Evolutionary conservation across 2,113 vertebrate genomes (phyloP).

Genomic region (Triplophysa tibetana): DNA sequence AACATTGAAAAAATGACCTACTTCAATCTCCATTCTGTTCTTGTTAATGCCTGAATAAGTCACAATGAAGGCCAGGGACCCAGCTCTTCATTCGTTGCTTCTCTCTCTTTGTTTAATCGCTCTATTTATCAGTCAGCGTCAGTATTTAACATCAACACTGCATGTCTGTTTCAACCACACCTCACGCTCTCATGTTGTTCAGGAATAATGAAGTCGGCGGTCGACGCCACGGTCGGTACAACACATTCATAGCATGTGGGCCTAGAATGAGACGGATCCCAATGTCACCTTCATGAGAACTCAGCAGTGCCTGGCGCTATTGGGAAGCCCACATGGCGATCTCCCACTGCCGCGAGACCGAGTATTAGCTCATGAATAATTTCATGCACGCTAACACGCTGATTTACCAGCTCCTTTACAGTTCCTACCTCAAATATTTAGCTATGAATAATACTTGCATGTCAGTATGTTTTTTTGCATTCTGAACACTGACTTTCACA

Average conservation of each 20-base stretch:
- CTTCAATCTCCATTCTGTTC: not conserved
- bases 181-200: slow-evolving; percentile 57
- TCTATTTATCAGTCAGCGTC: slow-evolving; percentile 22
- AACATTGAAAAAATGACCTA: not conserved
- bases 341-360: slow-evolving; percentile 37
- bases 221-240: slow-evolving; percentile 61
- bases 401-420: slow-evolving; percentile 22
- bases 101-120: not conserved
- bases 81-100: not conserved
- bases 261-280: slow-evolving; percentile 58
- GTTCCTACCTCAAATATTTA: not conserved
- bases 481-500: too few species aligned
- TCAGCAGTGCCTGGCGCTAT: slow-evolving; percentile 45
- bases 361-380: slow-evolving; percentile 52
- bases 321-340: slow-evolving; percentile 43
- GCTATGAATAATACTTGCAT: not conserved
- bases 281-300: slow-evolving; percentile 72
- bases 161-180: slow-evolving; percentile 55
- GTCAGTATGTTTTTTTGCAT: too few species aligned
- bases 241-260: slow-evolving; percentile 60
- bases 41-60: not conserved
- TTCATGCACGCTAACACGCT: not conserved
- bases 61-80: not conserved
- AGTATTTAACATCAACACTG: slow-evolving; percentile 36
- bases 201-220: slow-evolving; percentile 70